phyloP scores from a whole-genome alignment of 2,888 invertebrate genomes.

The Falcaria lacertinaria region DNA sequence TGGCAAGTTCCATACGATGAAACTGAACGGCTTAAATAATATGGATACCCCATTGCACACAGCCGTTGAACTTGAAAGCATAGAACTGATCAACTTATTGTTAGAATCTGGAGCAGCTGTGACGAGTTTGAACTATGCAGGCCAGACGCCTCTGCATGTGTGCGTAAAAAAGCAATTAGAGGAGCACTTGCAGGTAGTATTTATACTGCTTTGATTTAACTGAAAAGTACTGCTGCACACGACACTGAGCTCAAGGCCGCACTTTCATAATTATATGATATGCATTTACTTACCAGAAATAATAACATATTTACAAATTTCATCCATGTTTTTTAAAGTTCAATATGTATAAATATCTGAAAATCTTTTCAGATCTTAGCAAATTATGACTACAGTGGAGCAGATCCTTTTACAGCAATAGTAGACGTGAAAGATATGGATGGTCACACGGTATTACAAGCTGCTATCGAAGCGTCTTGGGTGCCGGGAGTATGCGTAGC shows the following conservation, averaged over 20 bases:
- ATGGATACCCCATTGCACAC: conserved; percentile 22
- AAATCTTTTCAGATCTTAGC: conserved; percentile 17
- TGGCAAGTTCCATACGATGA: conserved; percentile 35
- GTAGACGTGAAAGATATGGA: conserved; percentile 16
- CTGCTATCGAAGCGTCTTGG: conserved; percentile 61
- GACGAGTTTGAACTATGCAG: conserved; percentile 21
- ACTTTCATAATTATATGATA: no score
- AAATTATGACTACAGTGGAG: conserved; percentile 4
- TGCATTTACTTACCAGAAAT: no score
- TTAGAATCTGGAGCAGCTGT: conserved; percentile 9
- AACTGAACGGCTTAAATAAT: conserved; percentile 15
- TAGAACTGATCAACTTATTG: conserved; percentile 12
- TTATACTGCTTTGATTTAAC: no score
- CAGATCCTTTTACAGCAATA: conserved; percentile 1
- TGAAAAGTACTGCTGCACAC: no score
- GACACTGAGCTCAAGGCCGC: no score
- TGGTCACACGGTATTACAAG: conserved; percentile 51
- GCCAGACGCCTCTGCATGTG: conserved; percentile 51
- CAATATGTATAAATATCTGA: background rate
- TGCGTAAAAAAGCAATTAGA: conserved; percentile 39
- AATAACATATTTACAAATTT: no score
- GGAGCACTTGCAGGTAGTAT: conserved; percentile 24
- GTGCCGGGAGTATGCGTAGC: conserved; percentile 60
- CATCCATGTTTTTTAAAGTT: no score
- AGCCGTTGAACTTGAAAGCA: conserved; percentile 18